Percentiles rank a stretch among this genome's conserved stretches.
phyloP scores from a whole-genome alignment of 2,888 invertebrate genomes.

The Atherix ibis region DNA sequence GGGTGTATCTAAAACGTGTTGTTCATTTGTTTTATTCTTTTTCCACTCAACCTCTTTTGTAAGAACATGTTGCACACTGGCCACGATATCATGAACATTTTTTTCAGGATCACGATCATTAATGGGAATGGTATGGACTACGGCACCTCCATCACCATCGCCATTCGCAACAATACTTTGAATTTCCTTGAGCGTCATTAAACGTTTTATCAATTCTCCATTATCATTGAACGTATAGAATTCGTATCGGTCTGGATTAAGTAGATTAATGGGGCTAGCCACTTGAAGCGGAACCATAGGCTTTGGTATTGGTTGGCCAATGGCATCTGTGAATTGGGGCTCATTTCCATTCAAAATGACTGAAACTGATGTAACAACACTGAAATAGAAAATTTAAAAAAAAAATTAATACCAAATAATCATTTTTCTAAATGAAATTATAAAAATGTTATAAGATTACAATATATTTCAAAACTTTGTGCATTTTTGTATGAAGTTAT shows the following conservation, averaged over 20 bases:
- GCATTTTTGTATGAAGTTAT: too few species aligned
- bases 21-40: slow-evolving; percentile 35
- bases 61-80: slow-evolving; percentile 67
- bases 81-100: slow-evolving; percentile 63
- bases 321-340: slow-evolving; percentile 50
- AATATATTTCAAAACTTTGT: too few species aligned
- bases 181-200: slow-evolving; percentile 74
- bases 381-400: slow-evolving; percentile 24
- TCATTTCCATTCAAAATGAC: slow-evolving; percentile 43
- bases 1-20: slow-evolving; percentile 46
- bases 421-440: too few species aligned
- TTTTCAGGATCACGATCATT: slow-evolving; percentile 40
- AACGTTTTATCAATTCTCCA: slow-evolving; percentile 63
- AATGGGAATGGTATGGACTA: slow-evolving; percentile 24
- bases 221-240: slow-evolving; percentile 76
- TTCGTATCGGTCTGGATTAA: slow-evolving; percentile 71
- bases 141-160: slow-evolving; percentile 45
- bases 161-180: slow-evolving; percentile 72
- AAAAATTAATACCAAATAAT: too few species aligned
- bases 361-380: slow-evolving; percentile 48
- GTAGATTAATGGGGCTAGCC: slow-evolving; percentile 63
- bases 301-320: slow-evolving; percentile 49
- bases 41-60: slow-evolving; percentile 52
- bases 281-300: slow-evolving; percentile 45
- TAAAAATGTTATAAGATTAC: too few species aligned